These are phyloP conservation scores for Lutra lutra DNA, from an alignment of 2,797 vertebrate genomes.

Conservation along the genomic window DNA sequence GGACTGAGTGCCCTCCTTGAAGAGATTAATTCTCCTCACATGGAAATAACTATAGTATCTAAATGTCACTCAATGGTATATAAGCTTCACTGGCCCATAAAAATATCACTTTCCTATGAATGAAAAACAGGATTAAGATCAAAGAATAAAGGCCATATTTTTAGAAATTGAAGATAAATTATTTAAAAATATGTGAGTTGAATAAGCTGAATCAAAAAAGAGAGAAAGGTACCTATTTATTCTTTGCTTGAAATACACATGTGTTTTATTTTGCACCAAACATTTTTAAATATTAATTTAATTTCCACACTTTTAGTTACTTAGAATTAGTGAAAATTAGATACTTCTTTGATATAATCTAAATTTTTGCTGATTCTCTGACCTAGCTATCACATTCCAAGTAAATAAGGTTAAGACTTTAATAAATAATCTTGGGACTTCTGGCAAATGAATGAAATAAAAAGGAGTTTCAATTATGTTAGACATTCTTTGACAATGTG, in stretches of 20 bases:
- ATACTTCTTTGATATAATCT: background rate
- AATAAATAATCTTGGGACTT: background rate
- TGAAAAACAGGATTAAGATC: slow-evolving; percentile 78
- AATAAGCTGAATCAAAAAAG: slow-evolving; percentile 50
- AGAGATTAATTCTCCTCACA: slow-evolving; percentile 75
- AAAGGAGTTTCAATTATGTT: background rate
- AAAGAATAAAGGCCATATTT: slow-evolving; percentile 75
- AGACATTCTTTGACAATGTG: background rate
- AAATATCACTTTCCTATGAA: slow-evolving; percentile 76
- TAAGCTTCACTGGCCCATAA: slow-evolving; percentile 79
- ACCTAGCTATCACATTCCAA: background rate
- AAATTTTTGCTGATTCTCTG: background rate
- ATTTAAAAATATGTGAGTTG: slow-evolving; percentile 61
- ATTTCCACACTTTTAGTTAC: background rate
- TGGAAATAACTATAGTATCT: slow-evolving; percentile 68
- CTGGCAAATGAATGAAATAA: slow-evolving; percentile 23
- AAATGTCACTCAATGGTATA: slow-evolving; percentile 79
- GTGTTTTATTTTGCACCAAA: background rate
- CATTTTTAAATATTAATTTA: slow-evolving; percentile 23
- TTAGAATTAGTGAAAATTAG: background rate
- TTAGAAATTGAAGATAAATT: slow-evolving; percentile 70
- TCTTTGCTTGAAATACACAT: background rate
- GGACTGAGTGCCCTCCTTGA: background rate
- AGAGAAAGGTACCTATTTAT: background rate
- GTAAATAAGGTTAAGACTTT: slow-evolving; percentile 21